A percentile compares a stretch with the other conserved stretches of the same genome.
phyloP scores from a whole-genome alignment of 1,140 invertebrate genomes.

The Musca domestica region DNA sequence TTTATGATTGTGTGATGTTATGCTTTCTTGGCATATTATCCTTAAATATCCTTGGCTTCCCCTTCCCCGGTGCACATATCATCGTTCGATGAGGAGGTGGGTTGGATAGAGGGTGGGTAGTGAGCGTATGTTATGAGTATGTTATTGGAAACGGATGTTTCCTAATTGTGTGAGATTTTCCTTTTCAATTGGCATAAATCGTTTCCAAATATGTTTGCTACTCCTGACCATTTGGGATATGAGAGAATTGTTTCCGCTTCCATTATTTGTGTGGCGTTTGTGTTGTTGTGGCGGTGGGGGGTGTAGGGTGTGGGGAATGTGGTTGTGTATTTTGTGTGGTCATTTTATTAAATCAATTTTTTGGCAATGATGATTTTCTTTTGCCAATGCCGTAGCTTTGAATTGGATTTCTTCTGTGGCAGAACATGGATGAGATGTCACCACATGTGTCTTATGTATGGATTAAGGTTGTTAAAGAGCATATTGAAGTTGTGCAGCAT shows the following conservation, averaged over 20 bases:
- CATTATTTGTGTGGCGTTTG: no score
- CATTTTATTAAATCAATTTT: constrained; percentile 11
- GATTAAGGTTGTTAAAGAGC: not conserved
- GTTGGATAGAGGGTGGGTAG: not conserved
- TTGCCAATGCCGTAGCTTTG: not conserved
- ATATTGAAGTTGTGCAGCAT: not conserved
- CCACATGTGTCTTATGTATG: constrained; percentile 8
- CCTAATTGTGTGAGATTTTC: not conserved
- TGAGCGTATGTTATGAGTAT: not conserved
- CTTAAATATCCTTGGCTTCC: not conserved
- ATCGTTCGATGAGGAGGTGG: not conserved
- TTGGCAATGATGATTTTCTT: not conserved
- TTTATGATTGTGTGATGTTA: not conserved
- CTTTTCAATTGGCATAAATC: constrained; percentile 8
- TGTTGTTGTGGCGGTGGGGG: no score
- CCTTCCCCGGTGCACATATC: not conserved
- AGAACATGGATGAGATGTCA: not conserved
- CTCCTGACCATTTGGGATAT: no score
- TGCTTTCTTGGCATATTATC: not conserved
- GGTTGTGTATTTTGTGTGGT: constrained; percentile 1
- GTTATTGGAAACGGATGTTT: not conserved
- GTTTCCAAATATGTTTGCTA: constrained; percentile 6
- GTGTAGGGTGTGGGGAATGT: not conserved
- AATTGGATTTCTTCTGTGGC: not conserved
- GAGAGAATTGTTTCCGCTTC: no score